phyloP scores from a whole-genome alignment of 2,113 vertebrate genomes.

The Guaruba guarouba region DNA sequence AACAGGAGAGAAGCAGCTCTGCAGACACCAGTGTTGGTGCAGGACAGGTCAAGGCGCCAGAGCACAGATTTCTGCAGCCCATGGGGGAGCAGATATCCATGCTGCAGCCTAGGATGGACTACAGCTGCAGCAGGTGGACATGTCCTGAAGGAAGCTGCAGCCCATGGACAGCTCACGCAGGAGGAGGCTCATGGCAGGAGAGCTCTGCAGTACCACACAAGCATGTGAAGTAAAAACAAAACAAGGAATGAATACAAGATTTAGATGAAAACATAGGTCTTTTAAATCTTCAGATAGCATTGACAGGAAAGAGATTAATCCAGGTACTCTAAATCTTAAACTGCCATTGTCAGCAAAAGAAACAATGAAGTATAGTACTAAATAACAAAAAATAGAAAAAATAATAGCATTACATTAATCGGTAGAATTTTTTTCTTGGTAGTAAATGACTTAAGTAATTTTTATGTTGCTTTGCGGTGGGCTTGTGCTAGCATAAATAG shows the following conservation, averaged over 20 bases:
- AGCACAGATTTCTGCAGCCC: fast-evolving
- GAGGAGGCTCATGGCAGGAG: neutral
- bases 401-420: constrained; percentile 28
- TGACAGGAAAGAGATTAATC: constrained; percentile 28
- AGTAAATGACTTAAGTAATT: constrained; percentile 44
- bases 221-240: neutral
- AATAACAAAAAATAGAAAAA: constrained; percentile 45
- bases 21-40: neutral
- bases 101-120: neutral
- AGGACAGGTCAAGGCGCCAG: fast-evolving
- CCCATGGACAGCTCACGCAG: neutral
- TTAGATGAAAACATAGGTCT: neutral
- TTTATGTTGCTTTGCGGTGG: constrained; percentile 42
- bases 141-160: neutral
- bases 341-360: constrained; percentile 36
- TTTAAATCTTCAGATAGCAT: constrained; percentile 20
- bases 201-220: neutral
- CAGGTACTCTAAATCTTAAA: constrained; percentile 46
- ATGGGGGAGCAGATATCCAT: fast-evolving
- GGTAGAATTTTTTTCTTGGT: constrained; percentile 18
- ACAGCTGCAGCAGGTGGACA: neutral
- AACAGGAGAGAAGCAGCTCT: neutral
- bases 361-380: neutral
- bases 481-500: constrained; percentile 34
- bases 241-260: neutral